These are phyloP conservation scores for Litoditis marina DNA, from an alignment of 2,888 invertebrate species.

Conservation along the genomic window DNA sequence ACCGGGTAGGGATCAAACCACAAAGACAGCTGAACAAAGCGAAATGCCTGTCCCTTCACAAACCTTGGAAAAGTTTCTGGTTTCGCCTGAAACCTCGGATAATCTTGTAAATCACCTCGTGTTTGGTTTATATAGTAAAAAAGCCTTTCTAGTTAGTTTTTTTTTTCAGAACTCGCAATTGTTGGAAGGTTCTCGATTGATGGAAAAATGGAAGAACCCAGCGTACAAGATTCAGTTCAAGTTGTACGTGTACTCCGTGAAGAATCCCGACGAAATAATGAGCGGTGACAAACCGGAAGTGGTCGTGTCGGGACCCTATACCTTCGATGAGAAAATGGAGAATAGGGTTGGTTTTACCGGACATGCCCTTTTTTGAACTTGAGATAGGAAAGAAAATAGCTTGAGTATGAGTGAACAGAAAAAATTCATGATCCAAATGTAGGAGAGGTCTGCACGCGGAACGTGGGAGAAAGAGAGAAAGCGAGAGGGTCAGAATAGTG, in stretches of 20 bases:
- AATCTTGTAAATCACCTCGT: too few species aligned
- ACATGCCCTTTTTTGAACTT: too few species aligned
- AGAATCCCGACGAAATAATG: slow-evolving; percentile 60
- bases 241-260: slow-evolving; percentile 57
- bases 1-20: too few species aligned
- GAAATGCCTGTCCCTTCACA: too few species aligned
- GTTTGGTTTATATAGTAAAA: too few species aligned
- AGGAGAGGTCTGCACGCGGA: too few species aligned
- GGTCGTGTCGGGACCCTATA: slow-evolving; percentile 57
- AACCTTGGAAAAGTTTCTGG: too few species aligned
- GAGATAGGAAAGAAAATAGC: background rate
- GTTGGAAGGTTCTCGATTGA: slow-evolving; percentile 43
- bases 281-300: slow-evolving; percentile 54
- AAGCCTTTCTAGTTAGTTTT: background rate
- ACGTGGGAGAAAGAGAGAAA: too few species aligned
- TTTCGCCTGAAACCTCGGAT: too few species aligned
- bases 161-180: slow-evolving; percentile 45
- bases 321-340: slow-evolving; percentile 55
- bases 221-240: slow-evolving; percentile 38
- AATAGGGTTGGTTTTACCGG: slow-evolving; percentile 40
- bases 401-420: background rate
- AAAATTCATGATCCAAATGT: background rate
- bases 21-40: too few species aligned
- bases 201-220: slow-evolving; percentile 56
- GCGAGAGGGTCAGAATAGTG: too few species aligned